Conservation (phyloP, 1,140 invertebrate genomes). For the Maniola jurtina region DNA sequence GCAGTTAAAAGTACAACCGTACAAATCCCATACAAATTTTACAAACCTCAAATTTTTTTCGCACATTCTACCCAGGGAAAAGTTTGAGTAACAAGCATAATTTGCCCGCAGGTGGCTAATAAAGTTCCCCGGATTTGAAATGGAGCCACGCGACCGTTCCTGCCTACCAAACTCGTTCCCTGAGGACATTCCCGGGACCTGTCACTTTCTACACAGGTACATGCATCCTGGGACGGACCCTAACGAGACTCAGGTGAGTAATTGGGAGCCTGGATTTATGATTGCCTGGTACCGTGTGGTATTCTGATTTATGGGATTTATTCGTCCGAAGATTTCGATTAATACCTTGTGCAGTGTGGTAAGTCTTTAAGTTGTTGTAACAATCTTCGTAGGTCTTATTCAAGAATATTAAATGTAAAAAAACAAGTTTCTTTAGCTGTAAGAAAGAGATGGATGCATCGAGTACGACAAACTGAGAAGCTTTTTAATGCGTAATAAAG, state of each 20-base stretch:
- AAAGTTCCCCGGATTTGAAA: slow-evolving; percentile 86
- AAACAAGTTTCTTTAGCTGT: no score
- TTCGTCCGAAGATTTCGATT: no score
- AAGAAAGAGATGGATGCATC: no score
- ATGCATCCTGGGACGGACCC: slow-evolving; percentile 83
- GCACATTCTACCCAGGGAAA: slow-evolving; percentile 7
- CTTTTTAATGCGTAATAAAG: no score
- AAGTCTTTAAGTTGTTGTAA: no score
- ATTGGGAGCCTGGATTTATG: background rate
- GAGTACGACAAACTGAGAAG: no score
- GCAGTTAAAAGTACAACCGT: background rate
- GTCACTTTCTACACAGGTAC: slow-evolving; percentile 92
- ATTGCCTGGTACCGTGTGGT: background rate
- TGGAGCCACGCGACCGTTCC: slow-evolving; percentile 86
- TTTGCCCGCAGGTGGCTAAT: slow-evolving; percentile 83
- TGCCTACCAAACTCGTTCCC: slow-evolving; percentile 93
- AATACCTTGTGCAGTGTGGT: no score
- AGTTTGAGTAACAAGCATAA: slow-evolving; percentile 22
- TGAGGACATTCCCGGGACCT: slow-evolving; percentile 86
- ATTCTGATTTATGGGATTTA: no score
- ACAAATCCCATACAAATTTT: background rate
- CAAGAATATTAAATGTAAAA: no score
- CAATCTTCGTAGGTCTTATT: no score
- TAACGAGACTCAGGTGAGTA: slow-evolving; percentile 77
- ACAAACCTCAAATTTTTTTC: background rate